Evolutionary conservation across 2,113 vertebrate species (phyloP), one percentile per base, ranked within the genome.

Genomic region (Megalops atlanticus): DNA sequence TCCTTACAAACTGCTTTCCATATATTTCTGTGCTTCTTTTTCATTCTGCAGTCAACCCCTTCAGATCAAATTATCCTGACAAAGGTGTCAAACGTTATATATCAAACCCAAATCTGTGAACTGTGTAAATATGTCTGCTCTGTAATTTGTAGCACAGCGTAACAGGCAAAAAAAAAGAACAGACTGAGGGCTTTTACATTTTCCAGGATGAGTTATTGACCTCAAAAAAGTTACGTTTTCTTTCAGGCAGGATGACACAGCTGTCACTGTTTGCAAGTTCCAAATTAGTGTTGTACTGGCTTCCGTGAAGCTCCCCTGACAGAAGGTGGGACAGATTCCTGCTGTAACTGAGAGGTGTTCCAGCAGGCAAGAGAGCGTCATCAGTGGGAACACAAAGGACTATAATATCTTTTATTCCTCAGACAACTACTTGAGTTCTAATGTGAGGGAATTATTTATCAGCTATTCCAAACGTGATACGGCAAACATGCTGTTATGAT

Each of bases 51-150:
- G 40, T 84, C 82, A 84, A 80, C 38, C 36, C 36, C 54, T 21
- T 47, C 47, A 79, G 36, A 70, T 33, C 82, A 84, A 77, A 80
- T 84, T 81, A 84, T 75, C 39, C 3, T 11, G 58, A 74, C 71
- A 36, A 58, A 80, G 24, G 75, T 74, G 41, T 84, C 74, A 64
- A 12, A 24, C 33, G 47, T 11, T 68, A 31, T 83, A 73, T 33
- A 77, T 83, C 75, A 80, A 58, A 74, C 43, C 7, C 1, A 49
- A 21, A 58, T 43, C 38, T 83, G 35, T 47, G 68, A 38, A 36
- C 43, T 68, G 52, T 21, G 33, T 64, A 54, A 54, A 54, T 54
- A 54, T 54, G 49, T 21, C 18, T 15, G 31, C 31, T 10, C 58
- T 64, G n/a, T 64, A 15, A 64, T 64, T 64, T 31, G 58, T n/a